phyloP scores from a whole-genome alignment of 2,113 vertebrate genomes.

The Nansenia antarctica region DNA sequence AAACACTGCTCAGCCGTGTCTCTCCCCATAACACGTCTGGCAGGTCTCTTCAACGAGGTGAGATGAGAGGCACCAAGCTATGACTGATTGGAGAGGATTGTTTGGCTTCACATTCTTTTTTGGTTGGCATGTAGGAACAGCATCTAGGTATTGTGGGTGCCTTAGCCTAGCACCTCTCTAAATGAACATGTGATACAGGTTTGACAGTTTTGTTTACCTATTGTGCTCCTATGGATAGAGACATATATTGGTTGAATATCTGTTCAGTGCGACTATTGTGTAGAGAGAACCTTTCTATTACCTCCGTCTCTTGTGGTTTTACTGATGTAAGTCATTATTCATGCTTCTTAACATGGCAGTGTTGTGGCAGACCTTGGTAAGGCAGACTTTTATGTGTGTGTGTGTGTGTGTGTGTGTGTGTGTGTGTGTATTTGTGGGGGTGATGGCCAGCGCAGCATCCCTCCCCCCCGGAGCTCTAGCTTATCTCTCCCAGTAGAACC shows the following conservation, averaged over 20 bases:
- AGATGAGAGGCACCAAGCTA: background rate
- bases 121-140: background rate
- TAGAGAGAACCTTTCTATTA: background rate
- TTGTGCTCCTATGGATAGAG: too few species aligned
- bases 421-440: conserved; percentile 2
- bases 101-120: background rate
- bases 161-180: too few species aligned
- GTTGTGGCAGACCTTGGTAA: too few species aligned
- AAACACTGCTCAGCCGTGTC: conserved; percentile 44
- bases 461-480: background rate
- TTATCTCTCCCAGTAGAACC: conserved; percentile 26
- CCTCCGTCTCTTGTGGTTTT: background rate
- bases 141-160: too few species aligned
- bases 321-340: too few species aligned
- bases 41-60: conserved; percentile 11
- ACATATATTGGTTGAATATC: too few species aligned
- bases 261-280: too few species aligned
- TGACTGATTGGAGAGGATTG: background rate
- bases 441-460: conserved; percentile 5
- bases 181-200: too few species aligned
- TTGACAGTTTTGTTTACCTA: too few species aligned
- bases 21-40: conserved; percentile 11
- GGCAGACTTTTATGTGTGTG: conserved; percentile 25
- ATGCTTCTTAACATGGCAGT: too few species aligned
- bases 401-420: conserved; percentile 32